Base-by-base conservation (phyloP, 2,888 invertebrate species). In the Invenusta paracnida region DNA sequence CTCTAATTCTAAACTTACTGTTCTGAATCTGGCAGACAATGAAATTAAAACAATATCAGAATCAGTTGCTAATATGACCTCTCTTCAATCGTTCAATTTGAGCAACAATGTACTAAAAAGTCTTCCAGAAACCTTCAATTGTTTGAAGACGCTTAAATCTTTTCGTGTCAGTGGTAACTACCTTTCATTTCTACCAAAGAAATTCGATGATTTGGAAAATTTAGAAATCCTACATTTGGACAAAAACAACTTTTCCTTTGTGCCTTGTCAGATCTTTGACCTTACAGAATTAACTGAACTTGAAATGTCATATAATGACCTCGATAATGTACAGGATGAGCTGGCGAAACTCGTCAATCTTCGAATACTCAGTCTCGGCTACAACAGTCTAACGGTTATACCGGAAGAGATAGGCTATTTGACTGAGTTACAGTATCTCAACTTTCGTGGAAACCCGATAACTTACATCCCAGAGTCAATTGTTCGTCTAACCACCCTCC, bases 341-440 rank as follows among this genome's bases (percentile, higher is more conserved):
- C 29, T 82, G 29, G 82, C 82, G 2, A 82, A 82, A 23, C 27
- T 82, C 5, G 13, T 27, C 31, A 82, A 82, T 2, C 27, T 82
- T 2, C 82, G 82, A 5, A 30, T 82, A 5, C 27, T 82, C 2
- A 82, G 82, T n/a, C 31, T 82, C 1, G 82, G 30, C 2, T 30
- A 82, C 29, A 82, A 82, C 28, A 5, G 31, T 30, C 28, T 82
- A 23, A 28, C 5, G 2, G 2, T 5, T 28, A 82, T 82, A 25
- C 82, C 82, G 11, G 82, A 82, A 30, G 82, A 82, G 28, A 82
- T 82, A 25, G 82, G 82, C 17, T 82, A 82, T 29, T 23, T 82
- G 13, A 25, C 30, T 27, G 2, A 2, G 23, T 27, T 82, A 5
- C 82, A 82, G 28, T 82, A 82, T 82, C 30, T 82, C 17, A 30